phyloP scores from a whole-genome alignment of 2,113 vertebrate species.

The Cyanoliseus patagonus region DNA sequence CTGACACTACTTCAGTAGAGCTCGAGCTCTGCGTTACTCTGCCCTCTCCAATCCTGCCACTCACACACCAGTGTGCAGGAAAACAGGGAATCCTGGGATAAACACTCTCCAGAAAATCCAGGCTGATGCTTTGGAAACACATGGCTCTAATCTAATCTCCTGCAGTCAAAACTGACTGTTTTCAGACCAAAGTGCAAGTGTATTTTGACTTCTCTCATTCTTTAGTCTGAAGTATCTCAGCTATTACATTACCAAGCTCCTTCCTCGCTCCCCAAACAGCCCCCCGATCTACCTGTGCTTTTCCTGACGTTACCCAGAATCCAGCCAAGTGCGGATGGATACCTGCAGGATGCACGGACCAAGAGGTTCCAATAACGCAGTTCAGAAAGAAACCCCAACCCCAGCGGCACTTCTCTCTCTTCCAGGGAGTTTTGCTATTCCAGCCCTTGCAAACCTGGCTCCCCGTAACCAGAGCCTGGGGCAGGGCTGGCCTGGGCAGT shows the following conservation, averaged over 20 bases:
- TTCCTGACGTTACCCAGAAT: not conserved
- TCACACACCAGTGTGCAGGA: accelerated
- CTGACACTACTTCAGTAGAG: accelerated
- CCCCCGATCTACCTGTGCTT: not conserved
- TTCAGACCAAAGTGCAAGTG: not conserved
- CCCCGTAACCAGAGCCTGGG: not conserved
- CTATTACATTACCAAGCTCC: not conserved
- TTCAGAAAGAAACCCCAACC: not conserved
- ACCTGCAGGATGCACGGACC: not conserved
- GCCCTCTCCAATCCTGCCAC: not conserved
- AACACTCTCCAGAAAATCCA: not conserved
- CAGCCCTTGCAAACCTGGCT: not conserved
- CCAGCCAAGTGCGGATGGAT: not conserved
- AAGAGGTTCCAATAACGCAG: not conserved
- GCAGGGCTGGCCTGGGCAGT: not conserved
- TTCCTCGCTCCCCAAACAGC: not conserved
- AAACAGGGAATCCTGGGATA: accelerated
- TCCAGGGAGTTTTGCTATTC: not conserved
- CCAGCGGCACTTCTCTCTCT: not conserved
- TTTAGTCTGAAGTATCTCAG: not conserved
- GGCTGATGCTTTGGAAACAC: not conserved
- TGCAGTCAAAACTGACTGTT: not conserved
- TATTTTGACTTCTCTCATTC: not conserved
- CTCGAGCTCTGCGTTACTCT: not conserved
- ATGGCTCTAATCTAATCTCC: not conserved